Base-by-base conservation (phyloP, 2,888 invertebrate genomes). In the Stenurella melanura region DNA sequence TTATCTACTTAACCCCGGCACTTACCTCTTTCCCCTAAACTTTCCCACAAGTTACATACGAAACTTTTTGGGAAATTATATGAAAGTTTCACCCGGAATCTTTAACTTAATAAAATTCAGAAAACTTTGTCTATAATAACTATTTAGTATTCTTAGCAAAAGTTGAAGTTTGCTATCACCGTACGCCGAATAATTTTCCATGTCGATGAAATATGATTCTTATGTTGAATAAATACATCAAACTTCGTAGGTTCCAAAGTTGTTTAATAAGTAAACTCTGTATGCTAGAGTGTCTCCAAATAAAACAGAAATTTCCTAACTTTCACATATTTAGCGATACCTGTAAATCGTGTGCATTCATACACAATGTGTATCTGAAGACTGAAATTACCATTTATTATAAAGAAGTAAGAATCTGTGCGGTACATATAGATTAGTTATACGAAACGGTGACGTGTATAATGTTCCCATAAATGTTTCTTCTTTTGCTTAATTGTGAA, bases 121-220 rank as follows among this genome's bases (percentile, higher is more conserved):
- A 60, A 70, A 70, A 50, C 70, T 70, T 70, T n/a, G 70, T 60
- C 70, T 76, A 73, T 78, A 77, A 75, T 75, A 77, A 74, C 80
- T 78, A 76, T 78, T 80, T 75, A 73, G 78, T 80, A 80, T 80
- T 80, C 80, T 71, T 67, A 67, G 69, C 18, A 30, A n/a, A 68
- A 69, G 57, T 64, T 69, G 26, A 77, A 77, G 77, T 80, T 78
- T 64, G 73, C 70, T 77, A 74, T 76, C 71, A 75, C 70, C 56
- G 68, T 50, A 66, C 54, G 60, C 50, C 71, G 72, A 77, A 79
- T 80, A 80, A 77, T 79, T 77, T 79, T 80, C 78, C 69, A 69
- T 21, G 42, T 38, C 38, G 73, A 78, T 76, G 73, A 76, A 69
- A 77, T 74, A 76, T 75, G 70, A 70, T 63, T 75, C 75, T 71